These are phyloP conservation scores for Parapsyche elsis DNA, from an alignment of 1,140 invertebrate genomes.

Conservation along the genomic window DNA sequence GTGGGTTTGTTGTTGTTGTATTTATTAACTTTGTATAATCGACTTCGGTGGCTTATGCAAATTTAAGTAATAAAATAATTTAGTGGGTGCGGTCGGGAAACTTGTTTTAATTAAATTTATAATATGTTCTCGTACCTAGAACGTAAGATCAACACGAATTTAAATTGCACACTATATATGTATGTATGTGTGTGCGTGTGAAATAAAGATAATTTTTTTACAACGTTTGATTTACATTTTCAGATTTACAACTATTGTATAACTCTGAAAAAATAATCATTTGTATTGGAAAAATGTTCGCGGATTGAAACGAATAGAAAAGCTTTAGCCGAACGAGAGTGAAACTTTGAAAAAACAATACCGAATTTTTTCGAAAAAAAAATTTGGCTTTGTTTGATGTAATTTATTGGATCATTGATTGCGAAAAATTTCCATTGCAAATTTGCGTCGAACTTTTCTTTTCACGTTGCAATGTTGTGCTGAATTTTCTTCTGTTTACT, in stretches of 20 bases:
- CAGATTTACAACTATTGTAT: too few relatives aligned
- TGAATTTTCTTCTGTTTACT: too few relatives aligned
- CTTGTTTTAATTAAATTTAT: too few relatives aligned
- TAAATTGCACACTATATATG: too few relatives aligned
- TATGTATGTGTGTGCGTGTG: too few relatives aligned
- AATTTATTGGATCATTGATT: conserved; percentile 1
- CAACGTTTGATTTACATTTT: too few relatives aligned
- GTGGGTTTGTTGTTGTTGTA: background rate
- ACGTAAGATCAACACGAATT: too few relatives aligned
- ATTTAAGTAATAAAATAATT: conserved; percentile 14
- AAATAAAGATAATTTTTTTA: too few relatives aligned
- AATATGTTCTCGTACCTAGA: too few relatives aligned
- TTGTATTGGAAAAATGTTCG: too few relatives aligned
- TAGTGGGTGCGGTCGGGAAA: background rate
- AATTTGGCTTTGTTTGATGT: conserved; percentile 1
- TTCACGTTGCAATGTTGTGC: background rate
- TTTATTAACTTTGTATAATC: conserved; percentile 9
- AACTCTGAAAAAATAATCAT: too few relatives aligned
- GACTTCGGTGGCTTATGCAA: conserved; percentile 8
- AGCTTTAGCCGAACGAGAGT: background rate
- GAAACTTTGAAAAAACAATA: background rate
- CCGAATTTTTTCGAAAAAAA: background rate
- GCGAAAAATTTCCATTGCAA: conserved; percentile 3
- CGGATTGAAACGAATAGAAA: too few relatives aligned
- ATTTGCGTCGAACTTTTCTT: background rate